Evolutionary conservation across 1,140 invertebrate species (phyloP).

Genomic region (Neodiprion virginianus): DNA sequence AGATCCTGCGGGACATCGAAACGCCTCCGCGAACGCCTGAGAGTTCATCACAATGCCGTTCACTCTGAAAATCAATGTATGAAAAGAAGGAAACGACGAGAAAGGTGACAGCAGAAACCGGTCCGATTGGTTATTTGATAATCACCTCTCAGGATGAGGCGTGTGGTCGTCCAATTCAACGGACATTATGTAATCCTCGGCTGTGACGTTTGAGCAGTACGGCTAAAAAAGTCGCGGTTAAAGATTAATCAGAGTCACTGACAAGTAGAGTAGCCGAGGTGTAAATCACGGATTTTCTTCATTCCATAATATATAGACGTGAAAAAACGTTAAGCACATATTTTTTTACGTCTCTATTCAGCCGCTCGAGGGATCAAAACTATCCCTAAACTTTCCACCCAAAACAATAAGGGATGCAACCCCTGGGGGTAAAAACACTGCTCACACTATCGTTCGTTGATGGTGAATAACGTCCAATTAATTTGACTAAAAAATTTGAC

Average conservation of each 20-base stretch:
- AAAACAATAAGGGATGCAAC: too few relatives aligned
- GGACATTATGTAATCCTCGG: conserved; percentile 64
- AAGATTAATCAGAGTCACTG: neutral
- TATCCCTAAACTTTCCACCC: too few relatives aligned
- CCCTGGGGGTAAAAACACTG: too few relatives aligned
- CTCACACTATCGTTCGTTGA: too few relatives aligned
- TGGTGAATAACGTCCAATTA: too few relatives aligned
- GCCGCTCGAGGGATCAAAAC: too few relatives aligned
- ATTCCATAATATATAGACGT: conserved; percentile 3
- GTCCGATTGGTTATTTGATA: neutral
- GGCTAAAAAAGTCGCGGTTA: conserved; percentile 45
- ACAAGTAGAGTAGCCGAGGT: neutral
- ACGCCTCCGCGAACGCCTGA: conserved; percentile 71
- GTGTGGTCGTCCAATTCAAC: conserved; percentile 67
- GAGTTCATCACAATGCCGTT: conserved; percentile 70
- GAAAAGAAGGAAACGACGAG: neutral
- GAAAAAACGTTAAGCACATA: neutral
- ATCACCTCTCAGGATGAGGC: conserved; percentile 64
- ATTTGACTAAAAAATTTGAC: too few relatives aligned
- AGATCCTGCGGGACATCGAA: conserved; percentile 69
- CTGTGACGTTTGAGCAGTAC: conserved; percentile 64
- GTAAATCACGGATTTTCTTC: neutral
- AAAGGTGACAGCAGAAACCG: neutral
- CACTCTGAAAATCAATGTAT: conserved; percentile 50
- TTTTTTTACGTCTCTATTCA: neutral